These are phyloP conservation scores for Cephonodes hylas DNA, from an alignment of 2,888 invertebrate genomes.

Conservation along the genomic window DNA sequence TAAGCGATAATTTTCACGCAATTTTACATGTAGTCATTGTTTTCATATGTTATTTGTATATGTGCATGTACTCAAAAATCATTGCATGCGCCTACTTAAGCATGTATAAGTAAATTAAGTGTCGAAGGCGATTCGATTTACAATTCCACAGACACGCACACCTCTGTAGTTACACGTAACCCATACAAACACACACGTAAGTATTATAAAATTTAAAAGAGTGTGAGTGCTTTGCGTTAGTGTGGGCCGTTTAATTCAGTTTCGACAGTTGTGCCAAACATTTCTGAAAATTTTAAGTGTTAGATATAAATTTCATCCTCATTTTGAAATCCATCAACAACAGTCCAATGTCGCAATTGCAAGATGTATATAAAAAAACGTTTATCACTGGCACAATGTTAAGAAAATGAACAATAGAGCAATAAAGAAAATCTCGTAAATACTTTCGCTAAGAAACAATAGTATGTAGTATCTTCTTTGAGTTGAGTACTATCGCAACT, in stretches of 20 bases:
- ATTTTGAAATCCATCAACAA: no score
- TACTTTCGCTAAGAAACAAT: no score
- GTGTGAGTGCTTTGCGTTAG: constrained; percentile 42
- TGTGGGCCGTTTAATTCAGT: constrained; percentile 52
- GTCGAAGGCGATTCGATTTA: constrained; percentile 45
- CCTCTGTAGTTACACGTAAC: constrained; percentile 20
- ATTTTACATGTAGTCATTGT: not conserved
- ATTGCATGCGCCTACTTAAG: constrained; percentile 21
- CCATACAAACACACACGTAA: constrained; percentile 36
- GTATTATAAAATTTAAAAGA: constrained; percentile 43
- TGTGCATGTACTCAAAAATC: not conserved
- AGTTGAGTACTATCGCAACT: no score
- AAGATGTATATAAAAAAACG: no score
- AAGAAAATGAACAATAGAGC: no score
- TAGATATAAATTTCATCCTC: not conserved
- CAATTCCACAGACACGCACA: constrained; percentile 47
- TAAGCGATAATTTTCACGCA: not conserved
- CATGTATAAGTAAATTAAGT: constrained; percentile 32
- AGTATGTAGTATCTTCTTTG: no score
- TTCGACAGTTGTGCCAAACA: constrained; percentile 50
- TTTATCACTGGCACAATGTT: no score
- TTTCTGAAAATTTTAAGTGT: constrained; percentile 41
- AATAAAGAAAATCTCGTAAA: no score
- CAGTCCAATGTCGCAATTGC: no score
- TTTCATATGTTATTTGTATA: not conserved